Conservation (phyloP, 2,113 vertebrate genomes). For the Oxyruncus cristatus region DNA sequence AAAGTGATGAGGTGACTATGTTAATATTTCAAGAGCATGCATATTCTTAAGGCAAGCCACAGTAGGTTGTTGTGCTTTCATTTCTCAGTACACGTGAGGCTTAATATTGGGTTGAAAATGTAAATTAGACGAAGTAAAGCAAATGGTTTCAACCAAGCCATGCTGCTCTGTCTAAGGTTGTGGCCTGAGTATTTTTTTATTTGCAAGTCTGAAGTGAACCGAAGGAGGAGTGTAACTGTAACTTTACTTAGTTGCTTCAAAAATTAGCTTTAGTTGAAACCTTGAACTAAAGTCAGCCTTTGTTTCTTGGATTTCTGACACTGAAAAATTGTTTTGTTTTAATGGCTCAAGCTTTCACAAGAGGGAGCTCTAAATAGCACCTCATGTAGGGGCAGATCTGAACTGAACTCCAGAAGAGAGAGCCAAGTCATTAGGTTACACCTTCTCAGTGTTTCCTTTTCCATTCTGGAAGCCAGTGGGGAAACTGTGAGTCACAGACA, state of each 20-base stretch:
- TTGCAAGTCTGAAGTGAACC: neutral
- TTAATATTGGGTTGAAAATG: neutral
- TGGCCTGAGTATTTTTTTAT: neutral
- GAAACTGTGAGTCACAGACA: slow-evolving; percentile 42
- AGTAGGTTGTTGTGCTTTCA: neutral
- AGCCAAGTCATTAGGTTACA: slow-evolving; percentile 2
- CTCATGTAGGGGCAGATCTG: neutral
- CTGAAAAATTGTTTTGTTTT: neutral
- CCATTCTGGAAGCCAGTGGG: neutral
- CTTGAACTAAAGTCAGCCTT: neutral
- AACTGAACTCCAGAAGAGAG: neutral
- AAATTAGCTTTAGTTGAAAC: neutral
- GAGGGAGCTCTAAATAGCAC: slow-evolving; percentile 15
- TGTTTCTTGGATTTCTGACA: neutral
- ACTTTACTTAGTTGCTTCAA: neutral
- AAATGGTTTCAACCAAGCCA: neutral
- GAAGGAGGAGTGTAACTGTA: neutral
- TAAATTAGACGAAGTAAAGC: neutral
- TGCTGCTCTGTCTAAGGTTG: neutral
- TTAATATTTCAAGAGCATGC: neutral
- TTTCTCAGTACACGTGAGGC: neutral
- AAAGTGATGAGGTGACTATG: neutral
- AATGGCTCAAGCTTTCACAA: neutral
- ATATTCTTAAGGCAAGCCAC: neutral
- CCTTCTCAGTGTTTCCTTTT: slow-evolving; percentile 43